These are phyloP conservation scores for Drosophila repleta DNA, from an alignment of 1,140 invertebrate species.

Conservation along the genomic window DNA sequence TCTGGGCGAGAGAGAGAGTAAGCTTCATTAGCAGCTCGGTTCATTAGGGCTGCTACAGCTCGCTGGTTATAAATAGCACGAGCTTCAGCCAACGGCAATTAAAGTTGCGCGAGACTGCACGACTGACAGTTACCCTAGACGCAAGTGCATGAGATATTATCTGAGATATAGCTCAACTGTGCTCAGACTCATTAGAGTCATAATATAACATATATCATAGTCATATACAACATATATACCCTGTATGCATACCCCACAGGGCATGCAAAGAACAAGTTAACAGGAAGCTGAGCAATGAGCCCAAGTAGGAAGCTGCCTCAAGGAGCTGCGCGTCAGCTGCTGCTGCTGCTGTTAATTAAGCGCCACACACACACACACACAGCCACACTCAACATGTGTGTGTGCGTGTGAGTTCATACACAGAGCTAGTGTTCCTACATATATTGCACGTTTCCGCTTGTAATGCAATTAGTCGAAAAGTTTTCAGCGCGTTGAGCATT, in stretches of 20 bases:
- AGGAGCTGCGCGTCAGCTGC: slow-evolving; percentile 43
- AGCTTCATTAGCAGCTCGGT: slow-evolving; percentile 40
- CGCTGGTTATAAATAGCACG: slow-evolving; percentile 8
- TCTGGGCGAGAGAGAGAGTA: slow-evolving; percentile 24
- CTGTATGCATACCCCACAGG: neutral
- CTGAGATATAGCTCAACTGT: no score
- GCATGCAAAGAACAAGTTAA: slow-evolving; percentile 11
- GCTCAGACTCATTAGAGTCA: no score
- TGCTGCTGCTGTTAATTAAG: slow-evolving; percentile 70
- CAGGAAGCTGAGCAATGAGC: slow-evolving; percentile 28
- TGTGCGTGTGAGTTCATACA: slow-evolving; percentile 14
- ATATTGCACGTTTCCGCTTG: slow-evolving; percentile 73
- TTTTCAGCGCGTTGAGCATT: slow-evolving; percentile 61
- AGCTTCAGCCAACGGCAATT: neutral
- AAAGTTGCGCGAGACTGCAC: neutral
- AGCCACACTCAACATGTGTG: slow-evolving; percentile 20
- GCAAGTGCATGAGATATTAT: neutral
- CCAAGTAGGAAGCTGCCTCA: slow-evolving; percentile 26
- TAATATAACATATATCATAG: no score
- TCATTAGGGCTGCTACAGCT: slow-evolving; percentile 30
- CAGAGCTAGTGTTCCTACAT: neutral
- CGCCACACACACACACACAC: slow-evolving; percentile 63
- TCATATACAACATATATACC: neutral
- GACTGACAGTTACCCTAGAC: neutral
- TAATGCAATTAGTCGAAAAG: slow-evolving; percentile 81